Evolutionary conservation across 2,888 invertebrate species (phyloP), one percentile per base, ranked within the genome.

Genomic region (Anthophora plumipes): DNA sequence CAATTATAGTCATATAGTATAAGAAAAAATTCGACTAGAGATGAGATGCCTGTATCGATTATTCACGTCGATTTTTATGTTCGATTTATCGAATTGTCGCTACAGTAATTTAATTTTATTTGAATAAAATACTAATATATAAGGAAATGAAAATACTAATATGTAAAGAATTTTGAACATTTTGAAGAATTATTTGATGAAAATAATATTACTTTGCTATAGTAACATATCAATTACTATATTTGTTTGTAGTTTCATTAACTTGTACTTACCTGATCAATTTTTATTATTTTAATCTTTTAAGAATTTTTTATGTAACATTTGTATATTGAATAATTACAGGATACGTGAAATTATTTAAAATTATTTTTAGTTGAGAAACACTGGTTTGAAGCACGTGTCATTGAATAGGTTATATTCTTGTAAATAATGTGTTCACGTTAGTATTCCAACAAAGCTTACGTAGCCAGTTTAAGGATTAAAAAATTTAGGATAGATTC

Each of bases 51-150:
- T 25, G 6, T 59, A 71, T 64, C 46, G 73, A 64, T 3, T 52
- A 25, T 9, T 22, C 14, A 59, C 14, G 20, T 78, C 79, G 70
- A 79, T 17, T 59, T 67, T 46, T 52, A 17, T 37, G 25, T 54
- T 79, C 59, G 64, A 79, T 3, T 48, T 59, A 57, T 79, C 79
- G 79, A 63, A 78, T 39, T 25, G 12, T 46, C 14, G 11, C 5
- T 22, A 43, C 12, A 11, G 31, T 31, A 4, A 43, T 63, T 69
- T 52, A 57, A 41, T 61, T 77, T 48, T 54, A 39, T 12, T 17
- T 7, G 11, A 46, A 17, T 25, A n/a, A 12, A 37, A 59, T 7
- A 9, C 50, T 17, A 60, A 37, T 50, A 31, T 31, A 31, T 31
- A n/a, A n/a, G n/a, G n/a, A n/a, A n/a, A 41, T 8, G 41, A 0